Conservation (phyloP, 2,888 invertebrate genomes). For the Steromphala cineraria region DNA sequence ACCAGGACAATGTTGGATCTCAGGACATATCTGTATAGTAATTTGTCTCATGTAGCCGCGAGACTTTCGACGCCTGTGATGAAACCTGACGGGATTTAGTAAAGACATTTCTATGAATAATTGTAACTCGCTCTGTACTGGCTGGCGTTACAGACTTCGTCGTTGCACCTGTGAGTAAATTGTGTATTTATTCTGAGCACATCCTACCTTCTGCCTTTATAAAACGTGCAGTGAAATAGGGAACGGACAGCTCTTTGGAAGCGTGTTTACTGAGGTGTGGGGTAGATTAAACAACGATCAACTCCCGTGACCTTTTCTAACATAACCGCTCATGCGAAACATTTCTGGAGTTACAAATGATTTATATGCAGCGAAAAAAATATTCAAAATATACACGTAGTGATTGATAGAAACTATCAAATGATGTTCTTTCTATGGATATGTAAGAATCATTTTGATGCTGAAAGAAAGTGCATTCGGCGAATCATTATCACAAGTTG, state of each 20-base stretch:
- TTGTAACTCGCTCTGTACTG: too few species aligned
- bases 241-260: not conserved
- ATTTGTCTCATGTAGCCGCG: too few species aligned
- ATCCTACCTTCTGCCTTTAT: not conserved
- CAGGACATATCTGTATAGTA: too few species aligned
- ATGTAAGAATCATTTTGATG: too few species aligned
- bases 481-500: slow-evolving; percentile 17
- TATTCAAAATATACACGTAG: too few species aligned
- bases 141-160: not conserved
- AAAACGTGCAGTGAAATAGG: not conserved
- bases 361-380: too few species aligned
- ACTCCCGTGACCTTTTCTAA: not conserved
- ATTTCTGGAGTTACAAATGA: not conserved
- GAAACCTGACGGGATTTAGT: too few species aligned
- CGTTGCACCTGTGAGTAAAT: not conserved
- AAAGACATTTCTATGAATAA: too few species aligned
- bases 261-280: slow-evolving; percentile 10
- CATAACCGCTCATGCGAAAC: not conserved
- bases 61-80: too few species aligned
- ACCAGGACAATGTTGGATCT: too few species aligned
- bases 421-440: too few species aligned
- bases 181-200: not conserved
- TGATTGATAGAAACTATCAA: too few species aligned
- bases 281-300: slow-evolving; percentile 5
- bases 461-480: not conserved